Conservation (phyloP, 2,797 vertebrate species). For the Sebastes umbrosus region DNA sequence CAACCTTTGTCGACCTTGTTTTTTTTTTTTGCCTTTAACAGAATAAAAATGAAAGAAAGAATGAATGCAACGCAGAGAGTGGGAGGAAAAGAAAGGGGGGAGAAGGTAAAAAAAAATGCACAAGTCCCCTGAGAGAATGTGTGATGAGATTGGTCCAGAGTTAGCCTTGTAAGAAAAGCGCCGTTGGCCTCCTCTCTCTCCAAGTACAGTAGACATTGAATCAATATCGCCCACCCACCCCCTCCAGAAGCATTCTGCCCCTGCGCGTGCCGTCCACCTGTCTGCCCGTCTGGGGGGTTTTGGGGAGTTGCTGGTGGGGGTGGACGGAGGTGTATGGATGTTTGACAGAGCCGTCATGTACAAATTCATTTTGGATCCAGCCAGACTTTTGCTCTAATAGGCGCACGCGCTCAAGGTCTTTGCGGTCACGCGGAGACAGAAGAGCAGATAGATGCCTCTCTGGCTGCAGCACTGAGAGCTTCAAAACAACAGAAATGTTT, state of each 20-base stretch:
- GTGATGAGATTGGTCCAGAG: slow-evolving; percentile 77
- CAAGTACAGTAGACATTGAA: slow-evolving; percentile 79
- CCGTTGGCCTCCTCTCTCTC: slow-evolving; percentile 64
- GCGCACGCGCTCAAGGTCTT: slow-evolving; percentile 70
- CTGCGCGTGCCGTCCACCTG: slow-evolving; percentile 70
- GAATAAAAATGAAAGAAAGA: slow-evolving; percentile 80
- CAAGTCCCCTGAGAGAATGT: slow-evolving; percentile 73
- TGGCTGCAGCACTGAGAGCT: slow-evolving; percentile 1
- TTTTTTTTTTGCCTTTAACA: slow-evolving; percentile 74
- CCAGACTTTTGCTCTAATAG: slow-evolving; percentile 70
- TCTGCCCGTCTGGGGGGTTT: slow-evolving; percentile 52
- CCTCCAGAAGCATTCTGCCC: slow-evolving; percentile 57
- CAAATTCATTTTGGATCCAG: slow-evolving; percentile 77
- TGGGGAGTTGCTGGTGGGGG: slow-evolving; percentile 33
- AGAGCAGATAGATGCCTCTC: slow-evolving; percentile 37
- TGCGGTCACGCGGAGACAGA: slow-evolving; percentile 49
- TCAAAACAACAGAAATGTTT: slow-evolving; percentile 24
- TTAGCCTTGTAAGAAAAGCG: slow-evolving; percentile 79
- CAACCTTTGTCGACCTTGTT: slow-evolving; percentile 79
- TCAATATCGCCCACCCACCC: slow-evolving; percentile 73
- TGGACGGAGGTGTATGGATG: slow-evolving; percentile 46
- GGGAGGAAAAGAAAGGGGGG: slow-evolving; percentile 50
- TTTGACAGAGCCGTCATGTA: slow-evolving; percentile 79
- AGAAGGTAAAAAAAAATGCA: slow-evolving; percentile 41
- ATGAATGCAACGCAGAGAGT: slow-evolving; percentile 60